Conservation (phyloP, 1,140 invertebrate genomes). For the Drosophila quadrilineata region DNA sequence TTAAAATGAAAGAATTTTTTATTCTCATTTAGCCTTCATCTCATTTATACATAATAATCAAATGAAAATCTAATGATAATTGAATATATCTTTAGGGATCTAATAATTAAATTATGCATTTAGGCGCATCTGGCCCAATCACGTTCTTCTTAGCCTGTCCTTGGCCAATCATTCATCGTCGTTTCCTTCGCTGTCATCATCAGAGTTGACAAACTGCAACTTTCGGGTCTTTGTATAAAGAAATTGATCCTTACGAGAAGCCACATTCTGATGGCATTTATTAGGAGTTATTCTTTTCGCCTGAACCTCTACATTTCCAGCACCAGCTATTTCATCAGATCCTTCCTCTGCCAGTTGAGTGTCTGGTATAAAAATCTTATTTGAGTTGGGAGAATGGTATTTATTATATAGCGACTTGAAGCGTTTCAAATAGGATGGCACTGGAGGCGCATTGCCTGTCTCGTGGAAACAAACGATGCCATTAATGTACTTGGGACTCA, state of each 20-base stretch:
- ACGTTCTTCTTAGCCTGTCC: no score
- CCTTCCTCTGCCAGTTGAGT: not conserved
- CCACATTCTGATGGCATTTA: not conserved
- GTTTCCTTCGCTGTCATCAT: conserved; percentile 20
- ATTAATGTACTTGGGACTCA: conserved; percentile 44
- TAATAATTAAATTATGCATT: not conserved
- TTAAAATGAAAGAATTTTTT: not conserved
- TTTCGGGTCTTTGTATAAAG: conserved; percentile 11
- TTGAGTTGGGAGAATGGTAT: conserved; percentile 1
- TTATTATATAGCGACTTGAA: conserved; percentile 30
- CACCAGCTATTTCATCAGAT: not conserved
- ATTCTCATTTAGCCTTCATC: no score
- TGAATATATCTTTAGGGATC: no score
- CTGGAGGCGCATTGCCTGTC: conserved; percentile 8
- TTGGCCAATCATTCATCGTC: no score
- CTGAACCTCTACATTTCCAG: not conserved
- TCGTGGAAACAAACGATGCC: conserved; percentile 46
- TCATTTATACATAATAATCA: not conserved
- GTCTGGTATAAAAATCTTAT: not conserved
- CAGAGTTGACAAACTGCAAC: conserved; percentile 14
- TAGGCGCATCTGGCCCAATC: no score
- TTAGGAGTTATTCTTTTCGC: not conserved
- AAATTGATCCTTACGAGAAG: not conserved
- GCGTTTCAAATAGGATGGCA: conserved; percentile 39
- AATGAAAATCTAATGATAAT: not conserved